Evolutionary conservation across 2,888 invertebrate species (phyloP).

Genomic region (Smittia sp.): DNA sequence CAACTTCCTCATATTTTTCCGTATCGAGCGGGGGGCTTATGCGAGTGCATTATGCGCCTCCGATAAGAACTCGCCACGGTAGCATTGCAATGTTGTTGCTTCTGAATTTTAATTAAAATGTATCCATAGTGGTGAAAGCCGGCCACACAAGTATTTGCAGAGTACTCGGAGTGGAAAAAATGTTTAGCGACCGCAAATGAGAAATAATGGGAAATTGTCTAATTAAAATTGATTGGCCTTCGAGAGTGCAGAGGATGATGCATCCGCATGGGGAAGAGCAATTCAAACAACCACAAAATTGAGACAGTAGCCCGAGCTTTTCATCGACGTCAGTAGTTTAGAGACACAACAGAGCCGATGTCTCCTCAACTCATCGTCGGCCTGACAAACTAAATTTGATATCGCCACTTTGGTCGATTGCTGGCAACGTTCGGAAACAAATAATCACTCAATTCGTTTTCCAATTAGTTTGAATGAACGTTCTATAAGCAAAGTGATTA

Average conservation of each 20-base stretch:
- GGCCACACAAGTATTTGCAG: background rate
- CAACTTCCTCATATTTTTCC: too few relatives aligned
- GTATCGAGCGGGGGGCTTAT: background rate
- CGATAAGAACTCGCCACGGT: slow-evolving; percentile 15
- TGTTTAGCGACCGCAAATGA: background rate
- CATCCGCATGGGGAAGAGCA: background rate
- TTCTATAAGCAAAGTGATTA: slow-evolving; percentile 2
- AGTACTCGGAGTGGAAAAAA: background rate
- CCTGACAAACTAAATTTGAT: background rate
- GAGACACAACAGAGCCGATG: too few relatives aligned
- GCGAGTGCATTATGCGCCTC: slow-evolving; percentile 5
- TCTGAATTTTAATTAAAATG: slow-evolving; percentile 35
- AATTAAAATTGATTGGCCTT: slow-evolving; percentile 35
- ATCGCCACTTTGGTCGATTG: background rate
- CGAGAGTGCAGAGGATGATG: background rate
- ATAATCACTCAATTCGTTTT: slow-evolving; percentile 3
- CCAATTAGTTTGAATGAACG: slow-evolving; percentile 4
- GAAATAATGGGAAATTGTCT: slow-evolving; percentile 31
- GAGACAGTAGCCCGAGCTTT: too few relatives aligned
- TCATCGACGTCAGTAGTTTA: too few relatives aligned
- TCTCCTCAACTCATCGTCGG: too few relatives aligned
- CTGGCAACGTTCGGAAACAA: background rate
- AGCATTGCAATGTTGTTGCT: slow-evolving; percentile 21
- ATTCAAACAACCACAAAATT: background rate
- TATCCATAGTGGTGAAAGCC: slow-evolving; percentile 16